Conservation (phyloP, 1,140 invertebrate species). For the Lepidostoma basale region DNA sequence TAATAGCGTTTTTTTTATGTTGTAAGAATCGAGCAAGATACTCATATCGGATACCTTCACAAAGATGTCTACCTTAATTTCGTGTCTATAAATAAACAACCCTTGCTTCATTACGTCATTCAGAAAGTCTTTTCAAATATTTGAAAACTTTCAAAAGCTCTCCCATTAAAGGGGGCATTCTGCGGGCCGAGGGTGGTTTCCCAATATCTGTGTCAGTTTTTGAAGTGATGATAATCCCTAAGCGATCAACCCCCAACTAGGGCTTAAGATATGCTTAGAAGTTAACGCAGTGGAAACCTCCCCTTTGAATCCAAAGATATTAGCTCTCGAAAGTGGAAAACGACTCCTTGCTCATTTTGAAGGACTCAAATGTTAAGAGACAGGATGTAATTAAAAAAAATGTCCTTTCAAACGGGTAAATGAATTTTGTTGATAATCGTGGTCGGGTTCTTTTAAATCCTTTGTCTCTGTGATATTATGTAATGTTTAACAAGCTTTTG, state of each 20-base stretch:
- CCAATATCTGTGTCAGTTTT: conserved; percentile 7
- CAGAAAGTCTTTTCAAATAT: background rate
- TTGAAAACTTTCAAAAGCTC: background rate
- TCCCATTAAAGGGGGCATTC: background rate
- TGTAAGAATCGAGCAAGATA: too few relatives aligned
- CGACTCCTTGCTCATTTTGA: too few relatives aligned
- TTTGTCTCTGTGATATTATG: too few relatives aligned
- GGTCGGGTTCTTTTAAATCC: too few relatives aligned
- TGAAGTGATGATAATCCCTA: conserved; percentile 12
- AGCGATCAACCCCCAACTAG: background rate
- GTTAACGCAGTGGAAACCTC: conserved; percentile 13
- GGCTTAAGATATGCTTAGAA: conserved; percentile 4
- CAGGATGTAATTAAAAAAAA: conserved; percentile 12
- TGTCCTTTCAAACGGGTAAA: background rate
- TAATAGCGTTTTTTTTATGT: too few relatives aligned
- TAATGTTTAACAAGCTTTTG: too few relatives aligned
- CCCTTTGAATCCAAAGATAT: conserved; percentile 11
- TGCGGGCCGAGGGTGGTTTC: background rate
- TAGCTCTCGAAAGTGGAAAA: conserved; percentile 6
- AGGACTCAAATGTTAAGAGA: background rate
- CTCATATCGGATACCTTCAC: too few relatives aligned
- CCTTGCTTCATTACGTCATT: background rate
- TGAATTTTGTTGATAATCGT: background rate
- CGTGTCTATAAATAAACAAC: background rate
- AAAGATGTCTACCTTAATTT: too few relatives aligned